Evolutionary conservation across 2,113 vertebrate genomes (phyloP), one percentile per base, ranked within the genome.

Genomic region (Leptobrachium leishanense): DNA sequence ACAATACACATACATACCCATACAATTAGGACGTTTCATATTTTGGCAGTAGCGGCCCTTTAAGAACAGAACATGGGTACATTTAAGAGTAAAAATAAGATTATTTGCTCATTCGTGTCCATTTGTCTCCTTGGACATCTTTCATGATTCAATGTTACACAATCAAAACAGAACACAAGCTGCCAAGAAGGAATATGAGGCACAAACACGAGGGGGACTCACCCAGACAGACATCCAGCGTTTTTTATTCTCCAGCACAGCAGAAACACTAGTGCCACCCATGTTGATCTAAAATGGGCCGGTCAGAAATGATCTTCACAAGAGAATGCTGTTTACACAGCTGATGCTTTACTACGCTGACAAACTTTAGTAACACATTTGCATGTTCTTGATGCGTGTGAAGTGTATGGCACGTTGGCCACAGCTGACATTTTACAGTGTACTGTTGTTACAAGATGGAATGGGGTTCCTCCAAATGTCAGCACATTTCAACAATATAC

Each of bases 171-270:
- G 55, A 59, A 43, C 11, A 10, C 13, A 15, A 2, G 10, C 74
- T 68, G 63, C 74, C 65, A 67, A 44, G 9, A 15, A 54, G 9
- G 46, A 43, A 7, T 9, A 68, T 44, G 46, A 53, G 43, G 75
- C 54, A 39, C 15, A 68, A 46, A 54, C 75, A 43, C 65, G 64
- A 43, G 46, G 43, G 73, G 73, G 73, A 64, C 42, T 59, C 62
- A n/a, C 54, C 73, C 62, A 43, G 39, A 39, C 59, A 64, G 5
- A 20, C 73, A 31, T 40, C 55, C 42, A 64, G 59, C 44, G 73
- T 46, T 10, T 2, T 46, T 10, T 2, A 12, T 59, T 15, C 46
- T 50, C 46, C 55, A 13, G 46, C 13, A 7, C 11, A 75, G 43
- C 7, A 20, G 15, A 31, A 46, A 63, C 11, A 64, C 3, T 31